These are phyloP conservation scores for Malurus alboscapulatus DNA, from an alignment of 2,113 vertebrate genomes.

Conservation along the genomic window DNA sequence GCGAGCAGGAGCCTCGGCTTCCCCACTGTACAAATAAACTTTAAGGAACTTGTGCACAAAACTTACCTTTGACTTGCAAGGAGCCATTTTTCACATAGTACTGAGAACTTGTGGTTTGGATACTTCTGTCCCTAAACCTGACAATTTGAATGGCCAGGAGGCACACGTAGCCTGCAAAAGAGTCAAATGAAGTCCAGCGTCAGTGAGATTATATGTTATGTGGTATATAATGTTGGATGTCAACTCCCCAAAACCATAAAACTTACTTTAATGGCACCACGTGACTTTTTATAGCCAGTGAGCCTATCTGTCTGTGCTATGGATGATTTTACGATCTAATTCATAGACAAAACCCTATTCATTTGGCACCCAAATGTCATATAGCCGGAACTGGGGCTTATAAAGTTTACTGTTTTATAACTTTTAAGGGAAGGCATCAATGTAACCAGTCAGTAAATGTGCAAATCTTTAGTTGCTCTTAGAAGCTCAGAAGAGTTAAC, in stretches of 20 bases:
- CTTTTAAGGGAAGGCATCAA: slow-evolving; percentile 85
- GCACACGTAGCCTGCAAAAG: slow-evolving; percentile 92
- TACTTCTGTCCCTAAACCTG: slow-evolving; percentile 82
- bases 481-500: slow-evolving; percentile 82
- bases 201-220: slow-evolving; percentile 99
- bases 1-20: slow-evolving; percentile 35
- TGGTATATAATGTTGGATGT: slow-evolving; percentile 98
- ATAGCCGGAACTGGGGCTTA: slow-evolving; percentile 93
- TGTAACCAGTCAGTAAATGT: slow-evolving; percentile 82
- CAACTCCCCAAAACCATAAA: slow-evolving; percentile 99
- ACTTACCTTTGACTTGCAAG: slow-evolving; percentile 88
- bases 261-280: slow-evolving; percentile 99
- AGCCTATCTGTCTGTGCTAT: slow-evolving; percentile 98
- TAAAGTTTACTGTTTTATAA: slow-evolving; percentile 97
- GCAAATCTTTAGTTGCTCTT: slow-evolving; percentile 83
- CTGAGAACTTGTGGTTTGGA: slow-evolving; percentile 79
- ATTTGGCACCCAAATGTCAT: slow-evolving; percentile 98
- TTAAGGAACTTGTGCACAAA: slow-evolving; percentile 73
- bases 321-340: slow-evolving; percentile 99
- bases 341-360: slow-evolving; percentile 99
- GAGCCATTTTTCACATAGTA: slow-evolving; percentile 81
- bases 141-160: slow-evolving; percentile 87
- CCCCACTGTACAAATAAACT: slow-evolving; percentile 74
- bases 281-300: slow-evolving; percentile 99
- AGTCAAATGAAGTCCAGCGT: slow-evolving; percentile 95